These are phyloP conservation scores for Hypomecis punctinalis DNA, from an alignment of 2,888 invertebrate genomes.

Conservation along the genomic window DNA sequence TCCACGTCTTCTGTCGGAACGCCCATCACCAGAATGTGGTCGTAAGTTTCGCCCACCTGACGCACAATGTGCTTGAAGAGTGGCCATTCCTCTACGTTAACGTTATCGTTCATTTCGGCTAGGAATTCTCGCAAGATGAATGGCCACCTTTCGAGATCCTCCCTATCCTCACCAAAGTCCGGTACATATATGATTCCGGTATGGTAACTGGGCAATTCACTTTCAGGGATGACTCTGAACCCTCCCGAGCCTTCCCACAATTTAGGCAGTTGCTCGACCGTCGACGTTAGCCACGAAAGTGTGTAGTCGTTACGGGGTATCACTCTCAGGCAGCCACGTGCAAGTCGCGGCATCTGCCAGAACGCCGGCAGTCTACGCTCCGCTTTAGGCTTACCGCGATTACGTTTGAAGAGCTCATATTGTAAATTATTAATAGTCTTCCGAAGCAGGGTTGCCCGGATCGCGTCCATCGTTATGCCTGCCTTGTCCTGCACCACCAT, in stretches of 20 bases:
- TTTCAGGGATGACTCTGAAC: conserved; percentile 1
- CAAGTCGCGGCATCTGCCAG: not conserved
- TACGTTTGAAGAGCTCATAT: not conserved
- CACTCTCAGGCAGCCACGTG: not conserved
- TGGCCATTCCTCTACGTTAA: not conserved
- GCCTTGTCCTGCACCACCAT: no score
- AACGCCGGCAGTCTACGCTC: conserved; percentile 2
- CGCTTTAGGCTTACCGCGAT: not conserved
- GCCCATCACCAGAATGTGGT: not conserved
- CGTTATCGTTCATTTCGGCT: not conserved
- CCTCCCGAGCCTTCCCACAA: not conserved
- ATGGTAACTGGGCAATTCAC: not conserved
- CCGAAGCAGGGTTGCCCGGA: no score
- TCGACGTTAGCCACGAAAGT: not conserved
- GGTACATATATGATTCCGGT: not conserved
- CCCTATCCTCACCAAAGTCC: not conserved
- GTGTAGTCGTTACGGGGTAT: not conserved
- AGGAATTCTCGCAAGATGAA: conserved; percentile 3
- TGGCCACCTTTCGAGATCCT: conserved; percentile 1
- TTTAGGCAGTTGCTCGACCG: not conserved
- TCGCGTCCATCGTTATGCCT: no score
- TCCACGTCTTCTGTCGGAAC: not conserved
- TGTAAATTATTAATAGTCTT: no score
- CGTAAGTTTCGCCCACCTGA: not conserved
- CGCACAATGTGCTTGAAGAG: not conserved